Percentiles rank a stretch among this genome's conserved stretches.
These are phyloP conservation scores for Tenthredo scrophulariae DNA, from an alignment of 2,888 invertebrate species.

Conservation along the genomic window DNA sequence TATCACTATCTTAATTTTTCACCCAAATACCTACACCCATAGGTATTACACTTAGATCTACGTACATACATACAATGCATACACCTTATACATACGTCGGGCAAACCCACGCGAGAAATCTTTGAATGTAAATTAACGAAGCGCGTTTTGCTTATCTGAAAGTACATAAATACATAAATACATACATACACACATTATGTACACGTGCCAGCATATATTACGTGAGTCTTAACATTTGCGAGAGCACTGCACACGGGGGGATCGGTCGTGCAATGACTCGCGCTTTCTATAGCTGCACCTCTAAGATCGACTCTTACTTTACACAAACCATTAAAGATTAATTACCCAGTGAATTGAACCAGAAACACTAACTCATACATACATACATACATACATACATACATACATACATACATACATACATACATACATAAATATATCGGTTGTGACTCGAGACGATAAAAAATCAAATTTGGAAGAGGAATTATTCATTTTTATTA, in stretches of 20 bases:
- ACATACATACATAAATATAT: no score
- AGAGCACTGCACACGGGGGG: conserved; percentile 18
- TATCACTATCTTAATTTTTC: background rate
- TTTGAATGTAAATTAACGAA: background rate
- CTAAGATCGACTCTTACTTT: conserved; percentile 26
- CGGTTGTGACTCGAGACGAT: no score
- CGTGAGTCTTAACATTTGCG: conserved; percentile 25
- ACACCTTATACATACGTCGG: background rate
- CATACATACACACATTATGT: background rate
- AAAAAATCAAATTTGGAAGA: background rate
- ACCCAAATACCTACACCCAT: background rate
- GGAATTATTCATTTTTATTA: background rate
- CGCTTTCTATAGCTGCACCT: conserved; percentile 42
- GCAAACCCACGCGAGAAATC: background rate
- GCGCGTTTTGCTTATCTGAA: background rate
- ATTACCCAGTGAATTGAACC: no score
- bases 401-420: no score
- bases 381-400: no score
- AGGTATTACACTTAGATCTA: background rate
- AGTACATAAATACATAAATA: no score
- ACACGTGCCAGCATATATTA: background rate
- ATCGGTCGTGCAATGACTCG: background rate
- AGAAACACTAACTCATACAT: background rate
- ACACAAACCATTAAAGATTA: background rate
- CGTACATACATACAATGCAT: background rate